phyloP scores from a whole-genome alignment of 2,888 invertebrate species.

The Callinectes sapidus region DNA sequence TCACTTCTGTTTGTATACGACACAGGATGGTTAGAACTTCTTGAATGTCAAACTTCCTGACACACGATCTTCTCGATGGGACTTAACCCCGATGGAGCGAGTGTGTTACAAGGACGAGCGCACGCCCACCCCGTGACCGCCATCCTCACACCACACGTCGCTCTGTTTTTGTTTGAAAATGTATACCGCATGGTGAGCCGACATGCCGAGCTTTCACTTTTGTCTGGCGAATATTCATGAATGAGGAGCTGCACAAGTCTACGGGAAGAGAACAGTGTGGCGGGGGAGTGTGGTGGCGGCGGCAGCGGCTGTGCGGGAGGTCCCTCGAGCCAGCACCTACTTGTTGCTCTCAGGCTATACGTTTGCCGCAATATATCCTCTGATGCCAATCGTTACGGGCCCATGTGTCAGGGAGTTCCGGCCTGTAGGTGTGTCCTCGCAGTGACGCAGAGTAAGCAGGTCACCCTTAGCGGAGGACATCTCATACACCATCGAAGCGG shows the following conservation, averaged over 20 bases:
- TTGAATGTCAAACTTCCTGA: not conserved
- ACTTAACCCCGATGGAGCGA: not conserved
- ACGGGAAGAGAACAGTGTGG: constrained; percentile 1
- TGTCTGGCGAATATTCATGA: constrained; percentile 38
- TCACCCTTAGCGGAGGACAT: not conserved
- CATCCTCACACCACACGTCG: not conserved
- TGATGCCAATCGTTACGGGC: constrained; percentile 40
- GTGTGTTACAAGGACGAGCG: constrained; percentile 13
- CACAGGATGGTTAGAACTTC: not conserved
- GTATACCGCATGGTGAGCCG: not conserved
- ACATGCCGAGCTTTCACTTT: constrained; percentile 40
- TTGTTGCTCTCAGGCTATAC: constrained; percentile 33
- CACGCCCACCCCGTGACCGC: not conserved
- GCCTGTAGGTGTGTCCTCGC: not conserved
- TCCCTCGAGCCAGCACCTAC: not conserved
- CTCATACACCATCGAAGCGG: not conserved
- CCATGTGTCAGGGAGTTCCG: constrained; percentile 31
- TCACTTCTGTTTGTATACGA: constrained; percentile 19
- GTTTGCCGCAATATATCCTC: constrained; percentile 40
- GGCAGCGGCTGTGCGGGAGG: not conserved
- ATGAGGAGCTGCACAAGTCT: constrained; percentile 9
- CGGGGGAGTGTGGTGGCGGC: not conserved
- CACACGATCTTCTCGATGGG: not conserved
- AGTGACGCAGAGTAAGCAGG: not conserved
- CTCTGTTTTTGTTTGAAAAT: not conserved